Conservation (phyloP, 2,888 invertebrate genomes). For the Rhyacophila evoluta region DNA sequence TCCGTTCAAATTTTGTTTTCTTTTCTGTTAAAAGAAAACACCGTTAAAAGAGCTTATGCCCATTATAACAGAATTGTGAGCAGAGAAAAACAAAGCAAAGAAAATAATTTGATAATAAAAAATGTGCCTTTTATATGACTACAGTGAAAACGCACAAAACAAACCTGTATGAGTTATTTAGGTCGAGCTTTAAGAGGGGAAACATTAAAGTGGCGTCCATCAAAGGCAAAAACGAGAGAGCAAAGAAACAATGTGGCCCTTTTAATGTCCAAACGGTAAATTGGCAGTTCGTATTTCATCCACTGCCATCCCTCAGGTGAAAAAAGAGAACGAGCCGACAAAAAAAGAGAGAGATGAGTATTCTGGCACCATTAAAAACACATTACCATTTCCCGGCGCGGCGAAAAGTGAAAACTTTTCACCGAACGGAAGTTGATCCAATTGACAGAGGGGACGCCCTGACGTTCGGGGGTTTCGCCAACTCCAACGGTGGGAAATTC, state of each 20-base stretch:
- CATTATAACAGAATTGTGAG: too few species aligned
- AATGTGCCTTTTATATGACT: too few species aligned
- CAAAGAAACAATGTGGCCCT: neutral
- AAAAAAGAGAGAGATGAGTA: neutral
- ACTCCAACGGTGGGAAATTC: neutral
- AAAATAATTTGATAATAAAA: too few species aligned
- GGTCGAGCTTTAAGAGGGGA: neutral
- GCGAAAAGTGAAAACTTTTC: neutral
- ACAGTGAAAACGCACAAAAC: too few species aligned
- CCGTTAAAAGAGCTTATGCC: too few species aligned
- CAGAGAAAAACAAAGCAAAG: too few species aligned
- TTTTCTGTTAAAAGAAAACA: too few species aligned
- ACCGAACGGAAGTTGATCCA: slow-evolving; percentile 11
- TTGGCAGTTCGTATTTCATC: slow-evolving; percentile 3
- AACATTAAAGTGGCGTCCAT: neutral
- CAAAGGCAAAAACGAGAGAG: neutral
- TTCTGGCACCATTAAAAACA: slow-evolving; percentile 28
- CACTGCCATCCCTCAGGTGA: neutral
- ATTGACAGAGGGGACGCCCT: neutral
- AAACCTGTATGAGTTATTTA: neutral
- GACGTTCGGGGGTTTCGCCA: neutral
- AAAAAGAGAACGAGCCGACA: neutral
- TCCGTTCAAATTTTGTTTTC: too few species aligned
- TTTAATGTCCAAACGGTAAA: neutral
- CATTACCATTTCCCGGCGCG: slow-evolving; percentile 28